These are phyloP conservation scores for Lepus timidus DNA, from an alignment of 2,113 vertebrate genomes.

Conservation along the genomic window DNA sequence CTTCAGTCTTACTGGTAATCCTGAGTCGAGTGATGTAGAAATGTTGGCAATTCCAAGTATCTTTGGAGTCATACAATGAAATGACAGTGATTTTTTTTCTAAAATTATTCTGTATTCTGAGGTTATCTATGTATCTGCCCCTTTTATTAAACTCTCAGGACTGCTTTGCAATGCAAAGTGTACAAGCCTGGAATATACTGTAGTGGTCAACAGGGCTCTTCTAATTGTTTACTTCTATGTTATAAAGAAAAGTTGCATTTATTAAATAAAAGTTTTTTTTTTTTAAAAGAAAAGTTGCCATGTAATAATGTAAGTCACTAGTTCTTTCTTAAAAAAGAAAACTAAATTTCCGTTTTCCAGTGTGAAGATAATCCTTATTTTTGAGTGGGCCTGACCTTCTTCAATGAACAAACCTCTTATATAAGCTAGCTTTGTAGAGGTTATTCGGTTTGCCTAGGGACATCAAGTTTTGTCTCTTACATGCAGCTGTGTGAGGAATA, in stretches of 20 bases:
- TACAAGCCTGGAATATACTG: background rate
- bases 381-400: background rate
- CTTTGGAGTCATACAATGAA: background rate
- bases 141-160: background rate
- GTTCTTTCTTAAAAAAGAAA: background rate
- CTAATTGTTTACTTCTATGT: background rate
- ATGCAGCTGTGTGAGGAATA: background rate
- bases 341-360: background rate
- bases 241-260: slow-evolving; percentile 25
- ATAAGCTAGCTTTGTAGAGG: background rate
- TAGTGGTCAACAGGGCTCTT: background rate
- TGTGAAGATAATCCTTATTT: background rate
- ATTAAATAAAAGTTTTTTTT: too few species aligned
- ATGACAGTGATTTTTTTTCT: background rate
- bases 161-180: too few species aligned
- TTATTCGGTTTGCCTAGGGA: background rate
- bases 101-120: background rate
- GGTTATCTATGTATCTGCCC: background rate
- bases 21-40: background rate
- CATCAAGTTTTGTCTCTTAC: background rate
- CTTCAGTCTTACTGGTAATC: background rate
- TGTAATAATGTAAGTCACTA: background rate
- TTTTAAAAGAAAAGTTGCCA: background rate
- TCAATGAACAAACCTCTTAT: background rate
- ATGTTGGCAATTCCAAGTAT: background rate